phyloP scores from a whole-genome alignment of 1,140 invertebrate genomes.

The Tachypleus tridentatus region DNA sequence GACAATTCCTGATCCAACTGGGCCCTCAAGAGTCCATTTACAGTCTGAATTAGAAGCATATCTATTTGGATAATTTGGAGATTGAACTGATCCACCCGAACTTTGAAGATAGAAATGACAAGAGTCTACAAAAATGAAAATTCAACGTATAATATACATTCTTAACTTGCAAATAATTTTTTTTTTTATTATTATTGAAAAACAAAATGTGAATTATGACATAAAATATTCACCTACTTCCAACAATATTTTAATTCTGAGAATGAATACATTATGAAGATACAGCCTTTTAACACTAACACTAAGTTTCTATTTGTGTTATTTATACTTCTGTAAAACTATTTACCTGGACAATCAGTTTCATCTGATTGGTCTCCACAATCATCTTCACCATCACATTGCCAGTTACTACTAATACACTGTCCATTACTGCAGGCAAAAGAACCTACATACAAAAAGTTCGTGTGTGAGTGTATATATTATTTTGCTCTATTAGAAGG shows the following conservation, averaged over 20 bases:
- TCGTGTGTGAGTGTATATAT: too few species aligned
- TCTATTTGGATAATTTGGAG: slow-evolving; percentile 85
- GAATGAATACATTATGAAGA: too few species aligned
- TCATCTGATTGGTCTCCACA: slow-evolving; percentile 85
- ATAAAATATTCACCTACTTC: too few species aligned
- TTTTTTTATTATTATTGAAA: too few species aligned
- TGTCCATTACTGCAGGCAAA: slow-evolving; percentile 83
- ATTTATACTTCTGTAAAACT: too few species aligned
- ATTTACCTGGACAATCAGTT: slow-evolving; percentile 61
- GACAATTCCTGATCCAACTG: slow-evolving; percentile 84
- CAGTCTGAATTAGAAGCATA: slow-evolving; percentile 82
- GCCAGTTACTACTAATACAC: slow-evolving; percentile 74
- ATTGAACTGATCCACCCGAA: slow-evolving; percentile 80
- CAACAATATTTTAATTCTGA: too few species aligned
- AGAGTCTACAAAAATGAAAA: slow-evolving; percentile 2
- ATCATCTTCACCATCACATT: slow-evolving; percentile 83
- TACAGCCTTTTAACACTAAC: too few species aligned
- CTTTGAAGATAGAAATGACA: slow-evolving; percentile 72
- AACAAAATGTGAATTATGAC: too few species aligned
- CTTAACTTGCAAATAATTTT: too few species aligned
- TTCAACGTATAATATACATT: too few species aligned
- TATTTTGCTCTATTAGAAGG: too few species aligned
- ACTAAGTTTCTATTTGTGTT: too few species aligned
- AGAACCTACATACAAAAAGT: slow-evolving; percentile 44
- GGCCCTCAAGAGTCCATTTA: slow-evolving; percentile 94